Base-by-base conservation (phyloP, 1,140 invertebrate genomes). In the Hyphantria cunea region DNA sequence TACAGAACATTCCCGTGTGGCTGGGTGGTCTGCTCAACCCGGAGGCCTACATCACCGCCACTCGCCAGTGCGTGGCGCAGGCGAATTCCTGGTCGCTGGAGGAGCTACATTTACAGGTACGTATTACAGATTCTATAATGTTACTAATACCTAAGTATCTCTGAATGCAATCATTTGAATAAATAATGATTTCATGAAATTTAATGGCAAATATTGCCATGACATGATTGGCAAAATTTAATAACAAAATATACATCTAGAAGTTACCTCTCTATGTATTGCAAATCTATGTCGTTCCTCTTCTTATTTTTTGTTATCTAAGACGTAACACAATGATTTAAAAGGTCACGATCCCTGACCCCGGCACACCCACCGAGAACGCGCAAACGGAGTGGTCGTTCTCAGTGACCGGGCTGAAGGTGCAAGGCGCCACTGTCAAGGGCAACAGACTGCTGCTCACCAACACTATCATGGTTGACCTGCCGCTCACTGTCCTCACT, bases 31-130 rank as follows among this genome's bases (percentile, higher is more conserved):
- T 99, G 41, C 95, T 99, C 68, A 99, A 99, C 89, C 98, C 99
- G 0, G 99, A 99, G 89, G 99, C 99, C 7, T 99, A 99, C 84
- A 98, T 99, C 50, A 99, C 99, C 0, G 99, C 99, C 10, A 99
- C 98, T 1, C 93, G 99, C 17, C 98, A 99, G 78, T 99, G 97
- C 82, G 97, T 99, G 25, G 98, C 98, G 0, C 98, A 99, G 90
- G 96, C 95, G 0, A 97, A 97, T 72, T 96, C 95, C 66, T 97
- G 96, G 96, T 95, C 99, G 0, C 92, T 99, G 6, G 99, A 99
- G 91, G 98, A 99, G 90, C 92, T 99, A 0, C 94, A 96, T 47
- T 92, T 99, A 48, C 96, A 99, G 84, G 96, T 97, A 25, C 5
- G 17, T 25, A 5, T 25, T 25, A 25, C 17, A 25, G 17, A 25